phyloP scores from a whole-genome alignment of 2,888 invertebrate species.

The Amphipyra berbera region DNA sequence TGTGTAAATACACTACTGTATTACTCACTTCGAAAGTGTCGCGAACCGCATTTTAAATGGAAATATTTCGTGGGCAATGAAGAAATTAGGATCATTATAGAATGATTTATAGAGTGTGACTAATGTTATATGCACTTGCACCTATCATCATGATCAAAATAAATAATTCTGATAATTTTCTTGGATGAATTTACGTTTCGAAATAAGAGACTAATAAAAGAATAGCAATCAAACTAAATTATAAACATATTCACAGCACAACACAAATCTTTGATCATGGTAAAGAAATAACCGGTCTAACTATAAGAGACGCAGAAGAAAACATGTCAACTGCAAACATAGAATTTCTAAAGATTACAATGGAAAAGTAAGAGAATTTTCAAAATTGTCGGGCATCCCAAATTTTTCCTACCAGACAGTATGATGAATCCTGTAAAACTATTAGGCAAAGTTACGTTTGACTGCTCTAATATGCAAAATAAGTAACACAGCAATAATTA shows the following conservation, averaged over 20 bases:
- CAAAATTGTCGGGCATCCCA: too few relatives aligned
- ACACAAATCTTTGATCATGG: background rate
- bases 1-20: conserved; percentile 52
- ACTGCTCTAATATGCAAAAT: too few relatives aligned
- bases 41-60: conserved; percentile 17
- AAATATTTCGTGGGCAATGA: conserved; percentile 17
- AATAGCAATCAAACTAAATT: background rate
- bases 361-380: too few relatives aligned
- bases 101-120: background rate
- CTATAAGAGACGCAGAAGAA: too few relatives aligned
- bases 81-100: background rate
- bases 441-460: too few relatives aligned
- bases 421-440: too few relatives aligned
- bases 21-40: conserved; percentile 45
- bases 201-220: background rate
- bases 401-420: too few relatives aligned
- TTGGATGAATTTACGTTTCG: background rate
- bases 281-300: background rate
- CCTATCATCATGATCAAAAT: background rate
- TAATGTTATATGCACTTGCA: background rate
- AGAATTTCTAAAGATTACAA: too few relatives aligned
- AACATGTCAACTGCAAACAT: too few relatives aligned
- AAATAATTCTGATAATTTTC: background rate
- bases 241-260: background rate
- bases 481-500: background rate